These are phyloP conservation scores for Pseudorhombus dupliciocellatus DNA, from an alignment of 2,113 vertebrate genomes.

Conservation along the genomic window DNA sequence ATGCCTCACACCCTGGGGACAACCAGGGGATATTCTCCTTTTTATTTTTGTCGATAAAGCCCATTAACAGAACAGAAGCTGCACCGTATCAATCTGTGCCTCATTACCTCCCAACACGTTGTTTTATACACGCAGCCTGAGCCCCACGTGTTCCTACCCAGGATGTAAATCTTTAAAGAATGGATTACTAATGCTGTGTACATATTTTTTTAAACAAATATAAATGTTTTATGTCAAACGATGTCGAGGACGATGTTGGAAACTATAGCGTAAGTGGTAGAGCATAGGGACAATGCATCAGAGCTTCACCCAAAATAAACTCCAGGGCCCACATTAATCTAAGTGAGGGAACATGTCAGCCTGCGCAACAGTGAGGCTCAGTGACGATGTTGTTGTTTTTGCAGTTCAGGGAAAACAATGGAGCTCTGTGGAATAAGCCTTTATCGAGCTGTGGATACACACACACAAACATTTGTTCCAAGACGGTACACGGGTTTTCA, in stretches of 20 bases:
- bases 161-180: neutral
- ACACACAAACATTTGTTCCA: neutral
- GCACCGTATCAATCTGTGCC: neutral
- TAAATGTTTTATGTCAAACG: too few species aligned
- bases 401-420: neutral
- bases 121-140: neutral
- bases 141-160: neutral
- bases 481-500: neutral
- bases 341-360: slow-evolving; percentile 21
- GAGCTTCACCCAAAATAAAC: slow-evolving; percentile 12
- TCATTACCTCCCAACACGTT: neutral
- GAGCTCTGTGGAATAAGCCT: neutral
- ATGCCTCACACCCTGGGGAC: neutral
- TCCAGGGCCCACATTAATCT: neutral
- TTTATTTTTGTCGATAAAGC: neutral
- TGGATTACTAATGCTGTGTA: neutral
- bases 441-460: neutral
- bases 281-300: neutral
- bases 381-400: neutral
- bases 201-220: too few species aligned
- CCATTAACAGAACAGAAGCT: neutral
- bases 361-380: neutral
- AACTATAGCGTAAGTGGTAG: neutral
- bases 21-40: neutral
- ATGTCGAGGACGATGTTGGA: neutral